Percentiles rank a stretch among this genome's conserved stretches.
These are phyloP conservation scores for Vultur gryphus DNA, from an alignment of 2,797 vertebrate species.

Conservation along the genomic window DNA sequence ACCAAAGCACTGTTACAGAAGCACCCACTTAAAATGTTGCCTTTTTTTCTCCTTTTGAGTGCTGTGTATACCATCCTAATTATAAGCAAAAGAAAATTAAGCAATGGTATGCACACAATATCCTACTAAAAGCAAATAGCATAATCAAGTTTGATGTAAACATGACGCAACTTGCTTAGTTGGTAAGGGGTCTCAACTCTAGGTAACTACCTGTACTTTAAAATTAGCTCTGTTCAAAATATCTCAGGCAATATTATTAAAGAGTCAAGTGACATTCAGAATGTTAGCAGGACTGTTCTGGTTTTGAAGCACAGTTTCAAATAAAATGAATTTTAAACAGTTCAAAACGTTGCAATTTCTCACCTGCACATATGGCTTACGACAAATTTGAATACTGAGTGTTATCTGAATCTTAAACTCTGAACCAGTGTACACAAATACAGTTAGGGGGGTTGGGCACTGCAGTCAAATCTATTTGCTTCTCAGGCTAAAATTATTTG, in stretches of 20 bases:
- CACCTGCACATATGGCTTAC: constrained; percentile 55
- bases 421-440: constrained; percentile 27
- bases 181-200: not conserved
- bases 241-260: not conserved
- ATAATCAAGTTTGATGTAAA: not conserved
- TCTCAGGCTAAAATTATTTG: constrained; percentile 45
- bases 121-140: not conserved
- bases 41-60: not conserved
- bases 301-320: constrained; percentile 46
- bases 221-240: constrained; percentile 24
- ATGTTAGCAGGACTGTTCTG: constrained; percentile 3
- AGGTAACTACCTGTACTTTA: constrained; percentile 6
- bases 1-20: not conserved
- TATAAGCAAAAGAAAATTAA: constrained; percentile 29
- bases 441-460: not conserved
- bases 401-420: constrained; percentile 50
- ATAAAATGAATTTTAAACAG: constrained; percentile 50
- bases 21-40: not conserved
- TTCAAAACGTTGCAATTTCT: constrained; percentile 50
- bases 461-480: constrained; percentile 30
- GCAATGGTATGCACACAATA: not conserved
- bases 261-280: not conserved
- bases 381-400: constrained; percentile 68
- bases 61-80: not conserved
- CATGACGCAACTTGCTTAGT: not conserved